These are phyloP conservation scores for Loriculus beryllinus DNA, from an alignment of 2,797 vertebrate genomes.

Conservation along the genomic window DNA sequence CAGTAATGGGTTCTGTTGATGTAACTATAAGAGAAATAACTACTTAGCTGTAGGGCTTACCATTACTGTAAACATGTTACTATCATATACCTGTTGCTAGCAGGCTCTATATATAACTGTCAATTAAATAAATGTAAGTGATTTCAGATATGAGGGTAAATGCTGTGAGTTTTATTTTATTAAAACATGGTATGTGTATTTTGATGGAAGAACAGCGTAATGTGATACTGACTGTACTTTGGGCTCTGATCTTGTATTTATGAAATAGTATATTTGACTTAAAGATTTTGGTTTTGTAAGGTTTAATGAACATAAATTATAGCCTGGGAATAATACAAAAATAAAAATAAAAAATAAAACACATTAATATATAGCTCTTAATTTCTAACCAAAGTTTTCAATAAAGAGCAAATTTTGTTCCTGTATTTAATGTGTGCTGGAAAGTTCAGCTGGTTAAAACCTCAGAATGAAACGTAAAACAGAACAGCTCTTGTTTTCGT, in stretches of 20 bases:
- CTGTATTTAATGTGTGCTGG: neutral
- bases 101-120: neutral
- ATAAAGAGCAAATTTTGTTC: neutral
- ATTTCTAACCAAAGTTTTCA: neutral
- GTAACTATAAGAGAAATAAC: neutral
- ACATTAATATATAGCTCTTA: accelerated
- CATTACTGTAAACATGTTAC: neutral
- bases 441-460: neutral
- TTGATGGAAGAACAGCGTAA: neutral
- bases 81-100: neutral
- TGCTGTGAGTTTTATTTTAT: neutral
- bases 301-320: neutral
- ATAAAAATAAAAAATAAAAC: neutral
- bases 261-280: neutral
- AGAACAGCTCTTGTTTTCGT: neutral
- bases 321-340: neutral
- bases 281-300: neutral
- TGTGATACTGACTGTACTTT: neutral
- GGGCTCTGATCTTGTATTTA: neutral
- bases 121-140: neutral
- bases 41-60: neutral
- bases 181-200: neutral
- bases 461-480: neutral
- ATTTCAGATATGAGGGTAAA: neutral
- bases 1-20: neutral